Conservation (phyloP, 2,113 vertebrate genomes). For the Pao palembangensis region DNA sequence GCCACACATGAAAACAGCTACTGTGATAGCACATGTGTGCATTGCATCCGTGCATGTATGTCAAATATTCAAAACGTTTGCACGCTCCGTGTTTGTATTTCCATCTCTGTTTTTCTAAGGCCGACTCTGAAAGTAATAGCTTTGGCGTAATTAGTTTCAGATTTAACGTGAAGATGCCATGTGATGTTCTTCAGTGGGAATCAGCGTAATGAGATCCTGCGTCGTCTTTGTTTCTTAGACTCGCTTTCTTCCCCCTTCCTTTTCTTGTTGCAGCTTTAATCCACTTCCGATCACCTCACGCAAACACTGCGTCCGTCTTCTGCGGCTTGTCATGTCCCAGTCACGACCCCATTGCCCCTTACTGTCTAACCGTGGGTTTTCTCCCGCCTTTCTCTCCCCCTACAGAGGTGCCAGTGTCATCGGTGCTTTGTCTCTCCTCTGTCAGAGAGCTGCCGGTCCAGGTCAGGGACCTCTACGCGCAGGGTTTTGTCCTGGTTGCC, state of each 20-base stretch:
- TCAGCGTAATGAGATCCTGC: constrained; percentile 47
- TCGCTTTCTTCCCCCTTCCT: constrained; percentile 4
- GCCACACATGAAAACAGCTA: constrained; percentile 24
- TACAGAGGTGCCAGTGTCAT: constrained; percentile 79
- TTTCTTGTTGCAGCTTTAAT: constrained; percentile 28
- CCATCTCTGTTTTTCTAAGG: constrained; percentile 20
- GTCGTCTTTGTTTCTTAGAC: constrained; percentile 37
- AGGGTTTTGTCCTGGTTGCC: constrained; percentile 87
- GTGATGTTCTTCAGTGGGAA: constrained; percentile 49
- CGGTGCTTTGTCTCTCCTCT: constrained; percentile 86
- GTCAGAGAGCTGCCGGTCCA: constrained; percentile 86
- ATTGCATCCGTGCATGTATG: background rate
- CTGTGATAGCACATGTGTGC: constrained; percentile 10
- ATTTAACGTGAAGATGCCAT: constrained; percentile 65
- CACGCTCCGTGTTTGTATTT: constrained; percentile 4
- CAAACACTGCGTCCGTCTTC: background rate
- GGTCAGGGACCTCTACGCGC: constrained; percentile 87
- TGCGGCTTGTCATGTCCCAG: constrained; percentile 6
- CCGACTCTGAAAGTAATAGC: constrained; percentile 46
- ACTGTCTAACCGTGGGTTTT: constrained; percentile 15
- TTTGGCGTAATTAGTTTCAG: constrained; percentile 59
- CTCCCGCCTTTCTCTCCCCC: background rate
- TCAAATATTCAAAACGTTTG: background rate
- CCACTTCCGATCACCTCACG: constrained; percentile 11
- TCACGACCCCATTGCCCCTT: background rate